Evolutionary conservation across 2,888 invertebrate species (phyloP), one percentile per base, ranked within the genome.

Genomic region (Morpho achilles): DNA sequence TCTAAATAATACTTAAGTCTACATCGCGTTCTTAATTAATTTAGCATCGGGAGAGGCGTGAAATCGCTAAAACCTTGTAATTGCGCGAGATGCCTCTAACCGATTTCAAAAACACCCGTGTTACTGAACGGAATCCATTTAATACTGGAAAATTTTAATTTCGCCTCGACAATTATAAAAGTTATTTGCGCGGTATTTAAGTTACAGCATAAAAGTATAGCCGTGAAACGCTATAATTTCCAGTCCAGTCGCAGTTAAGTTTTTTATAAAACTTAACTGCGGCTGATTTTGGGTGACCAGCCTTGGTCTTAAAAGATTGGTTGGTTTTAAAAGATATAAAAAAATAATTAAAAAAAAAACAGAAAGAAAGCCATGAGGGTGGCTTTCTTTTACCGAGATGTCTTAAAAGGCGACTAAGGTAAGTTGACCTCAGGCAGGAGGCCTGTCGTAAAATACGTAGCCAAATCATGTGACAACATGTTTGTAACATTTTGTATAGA

Each of bases 61-160:
- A 67, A 68, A 70, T 67, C 63, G 67, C 62, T 67, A 65, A 68
- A 69, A 61, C 68, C 58, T 54, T 63, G 67, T 75, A 77, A 77
- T 75, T 70, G 73, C 63, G 63, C 59, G 64, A 66, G 67, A 69
- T 69, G 63, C 64, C 63, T 58, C 50, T 50, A 67, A 65, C 54
- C 50, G 54, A 61, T 61, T 53, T 50, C 50, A 61, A 46, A 59
- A 59, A 59, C 56, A 61, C 55, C 52, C 57, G 55, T 48, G 48
- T 57, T 59, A 53, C 63, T 46, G 8, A 32, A 32, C 32, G 32
- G 47, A 50, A 57, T 52, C 32, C 48, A 50, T 56, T 54, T 40
- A 54, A 51, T 53, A 39, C 10, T 42, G 16, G 47, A 48, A 56
- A 48, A 47, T 60, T 50, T 49, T 50, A 55, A 57, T 53, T 56